Evolutionary conservation across 2,888 invertebrate genomes (phyloP), one percentile per base, ranked within the genome.

Genomic region (Pteria penguin): DNA sequence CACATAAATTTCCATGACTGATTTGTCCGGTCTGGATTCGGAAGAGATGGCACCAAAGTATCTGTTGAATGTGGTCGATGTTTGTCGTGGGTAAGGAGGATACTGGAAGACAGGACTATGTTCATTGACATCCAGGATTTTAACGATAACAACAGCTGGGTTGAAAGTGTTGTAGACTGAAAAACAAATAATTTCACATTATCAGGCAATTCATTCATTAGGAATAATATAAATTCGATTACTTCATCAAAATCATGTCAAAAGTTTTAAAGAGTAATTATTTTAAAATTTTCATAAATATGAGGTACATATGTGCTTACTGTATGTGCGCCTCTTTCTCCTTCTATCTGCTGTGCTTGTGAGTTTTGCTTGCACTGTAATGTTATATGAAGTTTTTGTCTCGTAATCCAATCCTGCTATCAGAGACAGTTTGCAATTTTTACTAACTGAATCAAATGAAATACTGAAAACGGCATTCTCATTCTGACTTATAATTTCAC

Each of bases 121-220:
- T 90, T 98, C 98, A 90, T 98, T 98, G 0, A 96, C 95, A 91
- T 98, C 98, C 0, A 94, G 93, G 0, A 98, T 95, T 81, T 96
- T 95, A 0, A 98, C 94, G 80, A 95, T 95, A 0, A 98, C 94
- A 85, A 94, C 70, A 0, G 84, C 82, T 5, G 36, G n/a, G 1
- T 29, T 63, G 78, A 82, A 84, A 1, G 89, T 61, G 81, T 90
- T 72, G 83, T 86, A 72, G 72, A 86, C 78, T 89, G 82, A 8
- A 85, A 83, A 67, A 81, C 67, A 71, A 83, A n/a, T n/a, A n/a
- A n/a, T n/a, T n/a, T n/a, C n/a, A n/a, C n/a, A n/a, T n/a, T n/a
- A n/a, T n/a, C n/a, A n/a, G n/a, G n/a, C n/a, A n/a, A n/a, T n/a
- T n/a, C n/a, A n/a, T n/a, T n/a, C n/a, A n/a, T n/a, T n/a, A n/a